Evolutionary conservation across 2,113 vertebrate genomes (phyloP), one percentile per base, ranked within the genome.

Genomic region (Piprites chloris): DNA sequence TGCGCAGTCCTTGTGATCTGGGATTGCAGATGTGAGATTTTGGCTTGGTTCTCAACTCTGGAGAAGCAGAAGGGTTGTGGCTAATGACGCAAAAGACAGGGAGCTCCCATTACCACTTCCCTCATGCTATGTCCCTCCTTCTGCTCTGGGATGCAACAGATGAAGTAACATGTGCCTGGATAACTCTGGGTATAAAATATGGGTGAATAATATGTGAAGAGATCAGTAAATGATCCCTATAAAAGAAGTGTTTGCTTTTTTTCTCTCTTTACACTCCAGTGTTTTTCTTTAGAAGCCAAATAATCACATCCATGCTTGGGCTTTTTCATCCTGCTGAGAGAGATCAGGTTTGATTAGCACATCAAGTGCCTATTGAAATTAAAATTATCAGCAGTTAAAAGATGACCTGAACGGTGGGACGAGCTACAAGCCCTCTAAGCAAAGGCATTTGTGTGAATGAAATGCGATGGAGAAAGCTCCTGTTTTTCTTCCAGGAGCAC

Each of bases 261-360:
- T 52, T 80, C 58, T 52, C 42, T 32, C 30, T 73, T 77, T 81
- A 58, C 18, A 44, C 58, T 55, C 5, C 23, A 30, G 0, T 35
- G 21, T 16, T 84, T 93, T 84, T 39, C 68, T 85, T 91, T 68
- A 65, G 80, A 92, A 93, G 62, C 35, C 49, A 22, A 39, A 46
- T 75, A 86, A 91, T 78, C 52, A 69, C 9, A 6, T 75, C 90
- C 33, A 46, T 9, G 1, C 72, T 62, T 67, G 61, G 85, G 79
- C 77, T 95, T 94, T 94, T 88, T 39, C 61, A 74, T 89, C 88
- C 93, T 85, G 74, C 88, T 84, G 92, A 73, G 92, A 96, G n/a
- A 24, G 30, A 85, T 80, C 6, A 4, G 61, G 33, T 92, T 87
- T 93, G 86, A 94, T 96, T 96, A 97, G 89, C 49, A 55, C 73